These are phyloP conservation scores for Scophthalmus maximus DNA, from an alignment of 2,113 vertebrate species.

Conservation along the genomic window DNA sequence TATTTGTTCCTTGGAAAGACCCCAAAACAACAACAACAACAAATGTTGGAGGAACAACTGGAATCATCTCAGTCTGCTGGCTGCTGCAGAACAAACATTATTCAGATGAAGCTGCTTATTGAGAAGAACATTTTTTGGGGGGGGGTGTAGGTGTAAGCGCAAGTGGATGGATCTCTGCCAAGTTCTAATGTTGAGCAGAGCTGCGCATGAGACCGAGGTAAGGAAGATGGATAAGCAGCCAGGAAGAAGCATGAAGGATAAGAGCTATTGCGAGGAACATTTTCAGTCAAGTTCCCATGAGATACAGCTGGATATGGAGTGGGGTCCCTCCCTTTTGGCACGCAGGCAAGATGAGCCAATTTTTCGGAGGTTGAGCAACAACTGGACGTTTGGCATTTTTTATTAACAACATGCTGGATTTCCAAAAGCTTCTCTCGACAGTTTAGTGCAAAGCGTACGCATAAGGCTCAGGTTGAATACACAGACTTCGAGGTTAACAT, in stretches of 20 bases:
- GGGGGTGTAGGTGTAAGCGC: constrained; percentile 4
- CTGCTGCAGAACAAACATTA: too few relatives aligned
- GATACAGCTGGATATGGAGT: constrained; percentile 23
- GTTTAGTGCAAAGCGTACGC: too few relatives aligned
- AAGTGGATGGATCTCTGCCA: constrained; percentile 32
- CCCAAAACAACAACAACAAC: not conserved
- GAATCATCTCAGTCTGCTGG: constrained; percentile 5
- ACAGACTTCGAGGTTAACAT: not conserved
- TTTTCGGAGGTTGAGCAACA: constrained; percentile 12
- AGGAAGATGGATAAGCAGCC: constrained; percentile 5
- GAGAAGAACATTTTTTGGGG: not conserved
- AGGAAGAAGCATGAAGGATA: constrained; percentile 12
- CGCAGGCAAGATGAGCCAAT: not conserved
- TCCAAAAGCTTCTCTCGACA: not conserved
- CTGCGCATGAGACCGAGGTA: not conserved
- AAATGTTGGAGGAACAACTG: constrained; percentile 5
- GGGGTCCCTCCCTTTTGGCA: constrained; percentile 1
- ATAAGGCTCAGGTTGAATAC: too few relatives aligned
- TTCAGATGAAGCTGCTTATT: not conserved
- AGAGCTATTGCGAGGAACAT: constrained; percentile 11
- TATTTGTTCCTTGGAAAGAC: too few relatives aligned
- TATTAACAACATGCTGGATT: not conserved
- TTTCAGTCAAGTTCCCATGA: constrained; percentile 15
- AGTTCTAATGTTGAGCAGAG: constrained; percentile 32
- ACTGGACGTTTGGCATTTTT: not conserved